phyloP scores from a whole-genome alignment of 2,113 vertebrate genomes.

The Rhineura floridana region DNA sequence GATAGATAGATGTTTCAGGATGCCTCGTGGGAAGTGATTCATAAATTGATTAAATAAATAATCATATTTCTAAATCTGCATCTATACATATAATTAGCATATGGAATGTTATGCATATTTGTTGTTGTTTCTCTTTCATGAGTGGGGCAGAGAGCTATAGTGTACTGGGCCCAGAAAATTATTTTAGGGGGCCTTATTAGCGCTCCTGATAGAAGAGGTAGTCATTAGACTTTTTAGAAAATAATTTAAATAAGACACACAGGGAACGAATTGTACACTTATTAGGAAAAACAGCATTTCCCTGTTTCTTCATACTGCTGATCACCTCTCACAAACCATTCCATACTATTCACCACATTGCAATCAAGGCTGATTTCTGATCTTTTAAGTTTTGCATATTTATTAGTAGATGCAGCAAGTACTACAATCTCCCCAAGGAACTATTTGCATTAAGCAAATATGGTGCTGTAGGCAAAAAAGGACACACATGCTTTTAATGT shows the following conservation, averaged over 20 bases:
- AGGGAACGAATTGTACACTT: not conserved
- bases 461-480: not conserved
- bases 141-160: too few relatives aligned
- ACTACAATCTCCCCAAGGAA: slow-evolving; percentile 5
- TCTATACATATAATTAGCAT: too few relatives aligned
- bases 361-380: slow-evolving; percentile 26
- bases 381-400: slow-evolving; percentile 24
- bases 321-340: not conserved
- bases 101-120: too few relatives aligned
- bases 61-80: too few relatives aligned
- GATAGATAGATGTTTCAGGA: too few relatives aligned
- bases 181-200: too few relatives aligned
- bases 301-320: not conserved
- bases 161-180: too few relatives aligned
- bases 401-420: slow-evolving; percentile 24
- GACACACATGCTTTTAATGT: not conserved
- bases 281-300: not conserved
- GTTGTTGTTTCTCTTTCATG: too few relatives aligned
- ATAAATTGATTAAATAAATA: too few relatives aligned
- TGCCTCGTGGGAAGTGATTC: too few relatives aligned
- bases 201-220: not conserved
- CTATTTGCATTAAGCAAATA: slow-evolving; percentile 13
- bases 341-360: not conserved
- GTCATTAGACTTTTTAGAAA: not conserved
- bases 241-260: not conserved